These are phyloP conservation scores for Pelagia noctiluca DNA, from an alignment of 30 jellyfish, hydroid and myxozoan species.

Conservation along the genomic window DNA sequence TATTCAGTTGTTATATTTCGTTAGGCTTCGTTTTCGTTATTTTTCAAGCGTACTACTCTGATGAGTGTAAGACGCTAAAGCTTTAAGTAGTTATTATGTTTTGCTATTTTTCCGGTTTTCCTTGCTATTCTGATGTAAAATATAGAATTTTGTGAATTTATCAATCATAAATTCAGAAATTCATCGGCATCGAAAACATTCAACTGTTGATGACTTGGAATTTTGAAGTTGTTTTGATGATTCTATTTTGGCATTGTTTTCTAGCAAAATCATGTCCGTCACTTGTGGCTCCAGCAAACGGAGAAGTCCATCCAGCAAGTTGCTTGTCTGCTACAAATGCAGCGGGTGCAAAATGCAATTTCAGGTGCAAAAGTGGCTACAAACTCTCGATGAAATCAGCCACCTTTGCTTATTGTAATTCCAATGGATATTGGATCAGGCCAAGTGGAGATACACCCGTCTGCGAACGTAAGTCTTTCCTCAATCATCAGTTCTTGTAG, in stretches of 20 bases:
- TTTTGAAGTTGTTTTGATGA: no score
- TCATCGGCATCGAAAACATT: no score
- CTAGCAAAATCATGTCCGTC: slow-evolving; percentile 49
- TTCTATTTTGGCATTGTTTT: neutral
- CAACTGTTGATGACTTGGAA: neutral
- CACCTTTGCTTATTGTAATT: slow-evolving; percentile 58
- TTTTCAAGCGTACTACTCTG: no score
- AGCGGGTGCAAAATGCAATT: slow-evolving; percentile 59
- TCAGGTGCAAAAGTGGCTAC: slow-evolving; percentile 80
- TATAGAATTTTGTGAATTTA: no score
- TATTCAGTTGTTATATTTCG: no score
- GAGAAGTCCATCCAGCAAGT: slow-evolving; percentile 39
- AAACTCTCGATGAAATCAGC: slow-evolving; percentile 50
- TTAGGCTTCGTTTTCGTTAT: no score
- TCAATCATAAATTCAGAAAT: no score
- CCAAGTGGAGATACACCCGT: slow-evolving; percentile 33
- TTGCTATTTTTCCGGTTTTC: no score
- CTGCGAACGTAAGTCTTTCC: slow-evolving; percentile 48
- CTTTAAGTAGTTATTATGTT: no score
- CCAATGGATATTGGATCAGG: slow-evolving; percentile 54
- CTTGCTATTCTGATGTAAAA: no score
- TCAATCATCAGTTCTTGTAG: neutral
- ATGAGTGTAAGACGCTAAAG: no score
- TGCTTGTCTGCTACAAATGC: slow-evolving; percentile 23
- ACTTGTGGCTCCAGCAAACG: slow-evolving; percentile 26